Evolutionary conservation across 2,113 vertebrate species (phyloP), one percentile per base, ranked within the genome.

Genomic region (Tauraco erythrolophus): DNA sequence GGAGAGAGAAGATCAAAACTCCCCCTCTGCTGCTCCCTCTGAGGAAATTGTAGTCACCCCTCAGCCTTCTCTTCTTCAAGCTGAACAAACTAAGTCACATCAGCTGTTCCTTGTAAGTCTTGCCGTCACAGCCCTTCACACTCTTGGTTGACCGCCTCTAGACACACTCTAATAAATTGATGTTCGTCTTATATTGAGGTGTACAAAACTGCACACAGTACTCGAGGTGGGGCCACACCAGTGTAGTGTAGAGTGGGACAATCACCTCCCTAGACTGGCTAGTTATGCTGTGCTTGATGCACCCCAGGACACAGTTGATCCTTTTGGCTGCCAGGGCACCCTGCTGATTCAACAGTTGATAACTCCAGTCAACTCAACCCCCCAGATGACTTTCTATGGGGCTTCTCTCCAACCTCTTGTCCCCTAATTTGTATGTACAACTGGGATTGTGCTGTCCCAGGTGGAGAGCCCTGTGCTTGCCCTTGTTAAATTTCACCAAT

Each of bases 231-330:
- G 35, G 12, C 56, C 4, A 2, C 37, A 5, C 8, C 62, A 80
- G 2, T 12, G 37, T 62, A 64, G 48, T 33, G 30, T 24, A 17
- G n/a, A 68, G 21, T 0, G 0, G 48, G 43, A 53, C 37, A 62
- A 22, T 58, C 27, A 33, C 28, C 14, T 14, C 31, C 53, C 6
- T 69, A 1, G 2, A 27, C n/a, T 0, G 0, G 14, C 35, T 51
- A 39, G 18, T 0, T 8, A 8, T 69, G n/a, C 16, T 81, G 43
- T 53, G 27, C 22, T 57, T 71, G 86, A 31, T 71, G 48, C 17
- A 33, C 8, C 17, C 8, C 27, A 69, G 58, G 39, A 45, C 28
- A 41, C 0, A 0, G 19, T 0, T 56, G 46, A 35, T 7, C 14
- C 30, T 84, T 66, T 10, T 14, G 23, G 27, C n/a, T 94, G 74